A percentile compares a stretch with the other conserved stretches of the same genome.
These are phyloP conservation scores for Crocuta crocuta DNA, from an alignment of 2,113 vertebrate species.

Conservation along the genomic window DNA sequence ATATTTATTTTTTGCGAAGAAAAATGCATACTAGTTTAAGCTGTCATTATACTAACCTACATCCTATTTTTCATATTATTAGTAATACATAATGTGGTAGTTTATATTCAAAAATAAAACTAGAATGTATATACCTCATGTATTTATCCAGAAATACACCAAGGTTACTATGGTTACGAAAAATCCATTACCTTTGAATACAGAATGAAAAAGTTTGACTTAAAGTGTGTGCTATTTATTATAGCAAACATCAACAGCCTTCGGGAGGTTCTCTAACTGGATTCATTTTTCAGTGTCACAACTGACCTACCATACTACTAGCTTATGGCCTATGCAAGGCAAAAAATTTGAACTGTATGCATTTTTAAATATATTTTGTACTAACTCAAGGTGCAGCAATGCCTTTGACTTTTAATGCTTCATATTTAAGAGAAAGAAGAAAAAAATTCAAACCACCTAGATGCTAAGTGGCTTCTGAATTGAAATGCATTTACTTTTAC, in stretches of 20 bases:
- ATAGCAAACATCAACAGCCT: slow-evolving; percentile 91
- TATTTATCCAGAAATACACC: slow-evolving; percentile 92
- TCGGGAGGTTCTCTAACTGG: slow-evolving; percentile 90
- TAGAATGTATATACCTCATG: slow-evolving; percentile 90
- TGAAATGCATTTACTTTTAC: slow-evolving; percentile 69
- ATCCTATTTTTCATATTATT: slow-evolving; percentile 92
- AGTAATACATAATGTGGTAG: slow-evolving; percentile 92
- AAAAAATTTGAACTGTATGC: slow-evolving; percentile 88
- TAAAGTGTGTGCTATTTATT: slow-evolving; percentile 92
- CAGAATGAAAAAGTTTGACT: slow-evolving; percentile 94
- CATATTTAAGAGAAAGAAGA: slow-evolving; percentile 78
- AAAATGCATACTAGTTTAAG: slow-evolving; percentile 90
- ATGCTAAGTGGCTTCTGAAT: background rate
- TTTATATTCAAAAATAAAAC: slow-evolving; percentile 94
- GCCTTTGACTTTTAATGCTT: slow-evolving; percentile 84
- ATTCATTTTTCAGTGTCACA: slow-evolving; percentile 93
- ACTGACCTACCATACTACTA: slow-evolving; percentile 89
- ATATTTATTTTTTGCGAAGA: slow-evolving; percentile 91
- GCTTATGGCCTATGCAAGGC: slow-evolving; percentile 86
- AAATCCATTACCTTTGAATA: slow-evolving; percentile 94
- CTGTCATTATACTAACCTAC: slow-evolving; percentile 91
- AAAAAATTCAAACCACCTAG: slow-evolving; percentile 54
- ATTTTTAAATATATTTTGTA: slow-evolving; percentile 89
- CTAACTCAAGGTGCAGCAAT: slow-evolving; percentile 85
- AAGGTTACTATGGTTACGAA: slow-evolving; percentile 92